These are phyloP conservation scores for Rhincodon typus DNA, from an alignment of 2,797 vertebrate species.

Conservation along the genomic window DNA sequence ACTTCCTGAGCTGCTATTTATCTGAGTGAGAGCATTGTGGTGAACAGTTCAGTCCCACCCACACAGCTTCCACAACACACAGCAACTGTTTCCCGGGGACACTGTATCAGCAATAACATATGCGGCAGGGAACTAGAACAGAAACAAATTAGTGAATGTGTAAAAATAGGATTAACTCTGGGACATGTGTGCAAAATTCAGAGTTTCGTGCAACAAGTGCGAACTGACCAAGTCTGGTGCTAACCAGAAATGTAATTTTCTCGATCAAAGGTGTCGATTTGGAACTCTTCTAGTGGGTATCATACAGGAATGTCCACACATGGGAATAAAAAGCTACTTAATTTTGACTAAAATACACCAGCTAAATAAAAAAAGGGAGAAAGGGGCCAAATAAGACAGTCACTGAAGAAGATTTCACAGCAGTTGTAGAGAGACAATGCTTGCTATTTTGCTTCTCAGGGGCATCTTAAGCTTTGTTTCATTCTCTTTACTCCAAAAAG, in stretches of 20 bases:
- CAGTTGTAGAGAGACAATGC: neutral
- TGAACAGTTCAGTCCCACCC: neutral
- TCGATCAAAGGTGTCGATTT: too few species aligned
- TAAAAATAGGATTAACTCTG: neutral
- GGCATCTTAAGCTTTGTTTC: neutral
- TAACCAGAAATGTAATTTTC: too few species aligned
- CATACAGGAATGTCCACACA: neutral
- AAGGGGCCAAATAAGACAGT: too few species aligned
- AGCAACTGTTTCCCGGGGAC: neutral
- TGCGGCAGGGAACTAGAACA: neutral
- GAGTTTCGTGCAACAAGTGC: neutral
- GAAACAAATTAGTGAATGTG: neutral
- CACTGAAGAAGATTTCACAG: neutral
- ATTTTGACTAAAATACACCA: neutral
- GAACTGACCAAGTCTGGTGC: neutral
- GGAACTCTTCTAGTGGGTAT: neutral
- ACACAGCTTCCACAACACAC: slow-evolving; percentile 11
- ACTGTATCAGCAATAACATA: neutral
- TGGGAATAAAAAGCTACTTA: neutral
- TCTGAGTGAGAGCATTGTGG: slow-evolving; percentile 11
- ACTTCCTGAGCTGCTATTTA: neutral
- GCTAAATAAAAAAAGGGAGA: neutral
- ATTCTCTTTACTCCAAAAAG: neutral
- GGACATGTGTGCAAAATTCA: neutral
- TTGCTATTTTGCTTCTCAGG: neutral